These are phyloP conservation scores for Sus cebifrons DNA, from an alignment of 2,797 vertebrate species.

Conservation along the genomic window DNA sequence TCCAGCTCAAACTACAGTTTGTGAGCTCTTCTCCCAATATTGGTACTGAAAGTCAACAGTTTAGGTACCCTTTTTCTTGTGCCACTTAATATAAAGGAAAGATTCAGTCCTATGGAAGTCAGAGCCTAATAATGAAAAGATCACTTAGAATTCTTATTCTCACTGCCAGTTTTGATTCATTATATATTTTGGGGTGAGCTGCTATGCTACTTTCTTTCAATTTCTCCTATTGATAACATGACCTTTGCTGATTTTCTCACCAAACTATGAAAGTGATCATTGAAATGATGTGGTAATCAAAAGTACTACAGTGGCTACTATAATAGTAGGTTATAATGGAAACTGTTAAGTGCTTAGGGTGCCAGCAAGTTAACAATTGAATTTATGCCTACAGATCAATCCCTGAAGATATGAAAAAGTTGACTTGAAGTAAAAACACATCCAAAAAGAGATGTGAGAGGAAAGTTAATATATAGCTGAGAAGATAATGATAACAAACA, in stretches of 20 bases:
- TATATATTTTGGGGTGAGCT: neutral
- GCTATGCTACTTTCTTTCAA: neutral
- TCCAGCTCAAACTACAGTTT: neutral
- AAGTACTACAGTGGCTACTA: neutral
- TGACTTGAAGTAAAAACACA: neutral
- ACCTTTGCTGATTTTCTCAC: conserved; percentile 7
- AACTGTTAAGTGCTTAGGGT: neutral
- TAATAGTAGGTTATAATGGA: neutral
- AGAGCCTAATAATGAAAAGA: conserved; percentile 17
- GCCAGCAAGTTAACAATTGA: neutral
- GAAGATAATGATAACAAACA: neutral
- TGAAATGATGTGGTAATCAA: conserved; percentile 38
- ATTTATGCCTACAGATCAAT: neutral
- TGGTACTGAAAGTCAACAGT: conserved; percentile 22
- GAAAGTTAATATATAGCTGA: neutral
- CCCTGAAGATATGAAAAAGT: neutral
- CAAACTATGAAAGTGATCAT: conserved; percentile 18
- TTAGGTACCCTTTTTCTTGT: neutral
- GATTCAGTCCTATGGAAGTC: conserved; percentile 10
- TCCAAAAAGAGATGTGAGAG: neutral
- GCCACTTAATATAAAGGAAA: conserved; percentile 23
- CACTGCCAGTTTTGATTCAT: neutral
- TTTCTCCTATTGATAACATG: neutral
- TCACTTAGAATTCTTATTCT: conserved; percentile 43
- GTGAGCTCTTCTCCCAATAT: neutral